Base-by-base conservation (phyloP, 2,888 invertebrate species). In the Acholoe squamosa region DNA sequence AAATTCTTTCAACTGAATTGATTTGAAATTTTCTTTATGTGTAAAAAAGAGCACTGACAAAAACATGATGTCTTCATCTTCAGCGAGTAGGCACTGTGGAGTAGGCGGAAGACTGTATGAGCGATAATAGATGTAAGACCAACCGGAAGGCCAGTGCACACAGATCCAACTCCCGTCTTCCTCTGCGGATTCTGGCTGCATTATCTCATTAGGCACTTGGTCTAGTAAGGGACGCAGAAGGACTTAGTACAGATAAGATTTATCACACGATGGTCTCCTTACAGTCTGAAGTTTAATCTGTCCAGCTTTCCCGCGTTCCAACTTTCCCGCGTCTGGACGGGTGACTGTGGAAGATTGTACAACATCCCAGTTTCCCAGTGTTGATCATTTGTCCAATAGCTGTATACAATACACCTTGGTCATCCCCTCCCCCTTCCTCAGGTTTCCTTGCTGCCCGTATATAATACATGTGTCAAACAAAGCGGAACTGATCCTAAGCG, bases 161-260 rank as follows among this genome's bases (percentile, higher is more conserved):
- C 61, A 61, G 22, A 80, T 80, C 43, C 14, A 34, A 43, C 19
- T 33, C 80, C 22, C 80, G 34, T 80, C 33, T 34, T 19, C 33
- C 33, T 43, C 43, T 43, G 80, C 19, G 33, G 34, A 43, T 34
- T 80, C 80, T 43, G 34, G 80, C 80, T 43, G 80, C 80, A 80
- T 80, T 80, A 80, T 80, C 80, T 80, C 80, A 43, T 80, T 80
- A 80, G 19, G 80, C 33, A 80, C 12, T 80, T 14, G 43, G 71
- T 80, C 34, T 43, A 43, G 34, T 43, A n/a, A 19, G 80, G n/a
- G 19, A 16, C 34, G 34, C 80, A 34, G 33, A 16, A 43, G n/a
- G 33, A 80, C 71, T 22, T 80, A 80, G n/a, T 33, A 43, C 43
- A 3, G 80, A 7, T 33, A 71, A 71, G 71, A 71, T 71, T 80